Evolutionary conservation across 2,113 vertebrate species (phyloP), one percentile per base, ranked within the genome.

Genomic region (Trematomus loennbergii): DNA sequence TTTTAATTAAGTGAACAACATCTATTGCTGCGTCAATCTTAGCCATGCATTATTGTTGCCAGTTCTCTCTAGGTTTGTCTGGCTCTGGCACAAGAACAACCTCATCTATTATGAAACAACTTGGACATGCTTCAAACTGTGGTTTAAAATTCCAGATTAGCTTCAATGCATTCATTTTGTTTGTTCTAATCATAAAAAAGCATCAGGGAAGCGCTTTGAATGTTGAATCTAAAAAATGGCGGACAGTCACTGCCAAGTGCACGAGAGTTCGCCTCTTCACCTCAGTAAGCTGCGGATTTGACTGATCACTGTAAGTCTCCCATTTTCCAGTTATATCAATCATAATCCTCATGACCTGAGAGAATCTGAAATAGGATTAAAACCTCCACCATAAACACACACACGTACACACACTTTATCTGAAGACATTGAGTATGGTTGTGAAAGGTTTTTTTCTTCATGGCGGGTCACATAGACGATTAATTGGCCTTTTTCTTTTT

Each of bases 341-440:
- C 59, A 68, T 81, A 82, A 88, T 88, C 78, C 67, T 61, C 45
- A 18, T 63, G 70, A 79, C 79, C 85, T 62, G 15, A 82, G 58
- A 45, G 67, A 29, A 40, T 70, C 72, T 72, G 63, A 87, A 84
- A 80, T 59, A 67, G 66, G 83, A 81, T 91, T 88, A 89, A 61
- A 53, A 25, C n/a, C 49, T 53, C 25, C 36, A 18, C 33, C 48
- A 9, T 20, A 36, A 40, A 60, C 50, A 62, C 53, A 73, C 67
- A 46, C 70, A 48, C 67, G 48, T 64, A 63, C 66, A 50, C 52
- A 20, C 67, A 72, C 18, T 49, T 29, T 46, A 8, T 13, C 3
- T 54, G 4, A 61, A 12, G 7, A 33, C 12, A 22, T 29, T 20
- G 0, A 15, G 7, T 36, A 17, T 18, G 46, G 2, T 29, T 59